These are phyloP conservation scores for Thamnaconus septentrionalis DNA, from an alignment of 2,113 vertebrate genomes.

Conservation along the genomic window DNA sequence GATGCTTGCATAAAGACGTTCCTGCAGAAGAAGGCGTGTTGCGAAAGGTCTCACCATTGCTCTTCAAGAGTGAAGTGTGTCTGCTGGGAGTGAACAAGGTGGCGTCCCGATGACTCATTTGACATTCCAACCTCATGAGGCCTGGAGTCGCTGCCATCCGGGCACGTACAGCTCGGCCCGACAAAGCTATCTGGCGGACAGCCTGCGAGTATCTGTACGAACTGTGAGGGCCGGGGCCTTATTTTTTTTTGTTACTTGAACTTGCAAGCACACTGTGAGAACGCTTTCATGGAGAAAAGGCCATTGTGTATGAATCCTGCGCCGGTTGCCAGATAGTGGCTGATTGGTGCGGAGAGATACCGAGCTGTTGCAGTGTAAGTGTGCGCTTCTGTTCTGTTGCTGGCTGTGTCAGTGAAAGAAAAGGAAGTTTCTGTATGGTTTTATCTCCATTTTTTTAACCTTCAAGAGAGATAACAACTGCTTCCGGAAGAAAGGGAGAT, in stretches of 20 bases:
- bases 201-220: constrained; percentile 27
- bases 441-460: constrained; percentile 33
- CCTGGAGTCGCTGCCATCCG: too few relatives aligned
- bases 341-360: constrained; percentile 47
- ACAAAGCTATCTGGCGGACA: too few relatives aligned
- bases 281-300: constrained; percentile 33
- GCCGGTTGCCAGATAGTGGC: constrained; percentile 50
- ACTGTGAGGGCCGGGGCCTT: constrained; percentile 32
- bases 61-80: too few relatives aligned
- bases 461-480: constrained; percentile 39
- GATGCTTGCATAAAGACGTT: background rate
- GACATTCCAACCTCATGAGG: constrained; percentile 22
- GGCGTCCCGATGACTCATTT: constrained; percentile 1
- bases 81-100: too few relatives aligned
- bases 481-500: constrained; percentile 12
- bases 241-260: constrained; percentile 21
- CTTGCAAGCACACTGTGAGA: constrained; percentile 23
- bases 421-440: constrained; percentile 15
- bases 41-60: too few relatives aligned
- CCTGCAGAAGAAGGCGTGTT: too few relatives aligned
- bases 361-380: constrained; percentile 19
- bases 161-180: too few relatives aligned
- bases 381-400: background rate
- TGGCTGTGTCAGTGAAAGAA: constrained; percentile 16
- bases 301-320: constrained; percentile 45